Evolutionary conservation across 2,797 vertebrate species (phyloP), one percentile per base, ranked within the genome.

Genomic region (Protosalanx chinensis): DNA sequence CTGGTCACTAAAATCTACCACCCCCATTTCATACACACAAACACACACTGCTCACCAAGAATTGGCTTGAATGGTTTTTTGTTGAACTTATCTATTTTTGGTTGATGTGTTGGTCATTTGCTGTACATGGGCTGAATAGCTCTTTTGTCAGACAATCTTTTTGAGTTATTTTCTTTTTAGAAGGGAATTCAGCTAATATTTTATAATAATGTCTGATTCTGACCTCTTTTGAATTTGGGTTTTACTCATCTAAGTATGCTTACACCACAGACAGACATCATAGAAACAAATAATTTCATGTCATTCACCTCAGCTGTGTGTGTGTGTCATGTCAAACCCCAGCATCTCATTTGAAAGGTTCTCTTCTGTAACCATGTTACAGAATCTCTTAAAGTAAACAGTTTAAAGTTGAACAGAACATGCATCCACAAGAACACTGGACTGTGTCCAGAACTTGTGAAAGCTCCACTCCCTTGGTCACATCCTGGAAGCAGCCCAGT

Each of bases 401-500:
- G 37, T 51, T 23, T 58, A 35, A 20, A 23, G 33, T 20, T 72
- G 67, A 72, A 32, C 61, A 61, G 76, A 75, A 77, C 73, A 73
- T 79, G 35, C 20, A 70, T 73, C 63, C 35, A 41, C 72, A 75
- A 71, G 37, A 72, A 29, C n/a, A 15, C 33, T 5, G 72, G 57
- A 18, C 58, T 70, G 10, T 56, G 1, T 76, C 74, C 82, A 78
- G 64, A 18, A 12, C 70, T 79, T 85, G 74, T 73, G 81, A 82
- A 87, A 86, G 81, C 66, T 30, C 68, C 64, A 56, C 59, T 18
- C 60, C 77, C 75, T 46, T 13, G 3, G 41, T 46, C 71, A 62
- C 71, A 68, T 41, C 62, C 64, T 83, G 81, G 81, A 70, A 33
- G 18, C 3, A 0, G 4, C 67, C 79, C 79, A 83, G 60, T 67